A percentile compares a stretch with the other conserved stretches of the same genome.
These are phyloP conservation scores for Cheilosia pagana DNA, from an alignment of 2,888 invertebrate species.

Conservation along the genomic window DNA sequence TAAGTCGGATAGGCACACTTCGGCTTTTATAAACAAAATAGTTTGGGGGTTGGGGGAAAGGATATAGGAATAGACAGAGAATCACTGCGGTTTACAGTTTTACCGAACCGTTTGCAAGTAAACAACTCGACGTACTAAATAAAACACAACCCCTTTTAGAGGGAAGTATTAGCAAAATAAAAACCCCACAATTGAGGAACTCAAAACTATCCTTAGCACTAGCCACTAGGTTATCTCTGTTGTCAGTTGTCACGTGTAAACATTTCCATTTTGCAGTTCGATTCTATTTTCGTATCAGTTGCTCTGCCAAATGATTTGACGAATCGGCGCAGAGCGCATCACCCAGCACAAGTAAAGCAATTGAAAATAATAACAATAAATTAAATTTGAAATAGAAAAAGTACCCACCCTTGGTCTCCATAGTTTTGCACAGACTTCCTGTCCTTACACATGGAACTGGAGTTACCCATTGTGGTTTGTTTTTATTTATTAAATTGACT, in stretches of 20 bases:
- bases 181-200: background rate
- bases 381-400: background rate
- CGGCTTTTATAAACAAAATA: background rate
- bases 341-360: slow-evolving; percentile 4
- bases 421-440: slow-evolving; percentile 79
- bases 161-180: background rate
- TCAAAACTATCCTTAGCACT: slow-evolving; percentile 16
- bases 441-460: slow-evolving; percentile 82
- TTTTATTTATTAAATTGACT: background rate
- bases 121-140: slow-evolving; percentile 37
- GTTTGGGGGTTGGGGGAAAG: background rate
- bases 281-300: slow-evolving; percentile 54
- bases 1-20: too few species aligned
- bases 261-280: slow-evolving; percentile 40
- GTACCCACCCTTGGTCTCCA: slow-evolving; percentile 80
- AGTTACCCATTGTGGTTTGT: slow-evolving; percentile 80
- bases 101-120: slow-evolving; percentile 25
- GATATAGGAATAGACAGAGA: background rate
- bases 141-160: background rate
- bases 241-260: slow-evolving; percentile 54
- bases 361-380: slow-evolving; percentile 3
- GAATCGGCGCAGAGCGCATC: slow-evolving; percentile 23
- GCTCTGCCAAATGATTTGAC: slow-evolving; percentile 22
- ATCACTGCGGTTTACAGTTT: background rate
- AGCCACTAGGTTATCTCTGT: slow-evolving; percentile 47